Conservation (phyloP, 1,140 invertebrate genomes). For the Halyomorpha halys region DNA sequence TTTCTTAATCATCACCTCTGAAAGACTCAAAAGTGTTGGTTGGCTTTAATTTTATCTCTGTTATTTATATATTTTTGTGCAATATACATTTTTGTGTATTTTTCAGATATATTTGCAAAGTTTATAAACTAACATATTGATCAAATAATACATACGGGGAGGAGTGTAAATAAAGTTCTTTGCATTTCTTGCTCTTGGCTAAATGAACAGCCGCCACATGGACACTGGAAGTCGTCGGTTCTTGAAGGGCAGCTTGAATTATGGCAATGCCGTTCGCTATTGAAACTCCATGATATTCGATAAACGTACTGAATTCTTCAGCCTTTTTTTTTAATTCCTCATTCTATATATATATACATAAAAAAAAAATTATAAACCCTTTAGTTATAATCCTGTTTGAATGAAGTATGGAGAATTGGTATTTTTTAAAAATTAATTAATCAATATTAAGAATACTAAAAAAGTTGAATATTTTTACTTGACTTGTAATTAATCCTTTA, state of each 20-base stretch:
- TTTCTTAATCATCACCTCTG: too few relatives aligned
- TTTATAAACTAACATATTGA: too few relatives aligned
- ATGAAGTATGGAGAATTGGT: neutral
- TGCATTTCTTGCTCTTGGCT: too few relatives aligned
- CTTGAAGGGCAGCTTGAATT: slow-evolving; percentile 3
- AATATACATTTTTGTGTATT: too few relatives aligned
- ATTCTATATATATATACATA: neutral
- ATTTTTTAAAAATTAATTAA: neutral
- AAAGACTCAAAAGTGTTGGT: too few relatives aligned
- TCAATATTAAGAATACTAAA: neutral
- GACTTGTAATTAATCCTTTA: slow-evolving; percentile 37
- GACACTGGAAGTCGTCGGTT: neutral
- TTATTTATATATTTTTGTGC: too few relatives aligned
- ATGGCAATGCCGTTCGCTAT: slow-evolving; percentile 1
- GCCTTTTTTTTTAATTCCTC: neutral
- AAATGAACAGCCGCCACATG: neutral
- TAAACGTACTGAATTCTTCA: neutral
- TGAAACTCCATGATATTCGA: slow-evolving; percentile 4
- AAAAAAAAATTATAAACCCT: neutral
- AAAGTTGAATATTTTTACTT: neutral
- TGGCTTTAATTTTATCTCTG: too few relatives aligned
- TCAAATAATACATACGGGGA: too few relatives aligned
- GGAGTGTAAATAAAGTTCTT: too few relatives aligned
- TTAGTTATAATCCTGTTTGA: neutral
- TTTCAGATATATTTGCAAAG: too few relatives aligned